These are phyloP conservation scores for Apantesis nais DNA, from an alignment of 2,888 invertebrate species.

Conservation along the genomic window DNA sequence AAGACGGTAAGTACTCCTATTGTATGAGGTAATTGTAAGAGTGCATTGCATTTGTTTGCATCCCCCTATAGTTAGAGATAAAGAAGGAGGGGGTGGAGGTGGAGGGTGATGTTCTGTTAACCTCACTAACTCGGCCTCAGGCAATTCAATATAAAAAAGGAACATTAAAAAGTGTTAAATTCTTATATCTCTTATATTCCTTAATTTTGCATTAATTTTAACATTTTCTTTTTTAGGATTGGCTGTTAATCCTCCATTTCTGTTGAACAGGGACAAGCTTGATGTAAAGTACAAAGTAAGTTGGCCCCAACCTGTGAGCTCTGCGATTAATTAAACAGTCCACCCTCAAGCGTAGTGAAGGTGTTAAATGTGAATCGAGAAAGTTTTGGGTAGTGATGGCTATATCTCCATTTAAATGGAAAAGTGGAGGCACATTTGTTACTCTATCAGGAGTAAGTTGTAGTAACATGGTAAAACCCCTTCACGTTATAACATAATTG, in stretches of 20 bases:
- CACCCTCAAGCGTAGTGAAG: slow-evolving; percentile 29
- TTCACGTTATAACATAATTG: not conserved
- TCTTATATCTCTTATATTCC: too few species aligned
- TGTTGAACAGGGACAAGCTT: not conserved
- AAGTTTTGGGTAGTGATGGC: slow-evolving; percentile 43
- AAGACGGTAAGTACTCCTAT: too few species aligned
- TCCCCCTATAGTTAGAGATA: too few species aligned
- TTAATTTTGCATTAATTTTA: not conserved
- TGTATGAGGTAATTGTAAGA: too few species aligned
- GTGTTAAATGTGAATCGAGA: slow-evolving; percentile 48
- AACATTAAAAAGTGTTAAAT: not conserved
- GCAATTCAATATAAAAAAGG: too few species aligned
- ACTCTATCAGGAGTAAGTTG: not conserved
- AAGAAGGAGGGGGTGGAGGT: too few species aligned
- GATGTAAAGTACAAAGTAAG: slow-evolving; percentile 35
- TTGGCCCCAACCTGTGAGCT: slow-evolving; percentile 30
- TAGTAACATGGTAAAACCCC: not conserved
- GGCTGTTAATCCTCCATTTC: not conserved
- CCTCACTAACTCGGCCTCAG: too few species aligned
- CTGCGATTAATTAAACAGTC: slow-evolving; percentile 48
- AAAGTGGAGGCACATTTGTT: slow-evolving; percentile 16
- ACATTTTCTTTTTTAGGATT: not conserved
- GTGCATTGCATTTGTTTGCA: too few species aligned
- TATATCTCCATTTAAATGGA: slow-evolving; percentile 42
- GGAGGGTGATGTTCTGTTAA: too few species aligned